Conservation (phyloP, 2,113 vertebrate species). For the Cyrtonyx montezumae region DNA sequence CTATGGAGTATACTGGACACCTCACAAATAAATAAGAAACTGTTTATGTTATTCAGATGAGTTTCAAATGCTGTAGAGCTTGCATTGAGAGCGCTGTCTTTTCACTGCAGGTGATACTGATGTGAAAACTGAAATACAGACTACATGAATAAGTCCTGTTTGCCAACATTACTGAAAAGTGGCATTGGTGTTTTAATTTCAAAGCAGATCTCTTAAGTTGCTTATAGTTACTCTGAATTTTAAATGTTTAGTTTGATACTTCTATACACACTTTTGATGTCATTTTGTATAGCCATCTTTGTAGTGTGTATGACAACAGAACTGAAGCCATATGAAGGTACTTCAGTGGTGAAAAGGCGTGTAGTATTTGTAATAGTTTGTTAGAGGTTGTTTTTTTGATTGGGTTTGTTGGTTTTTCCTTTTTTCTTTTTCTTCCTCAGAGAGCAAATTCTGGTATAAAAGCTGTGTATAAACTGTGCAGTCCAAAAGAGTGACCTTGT, state of each 20-base stretch:
- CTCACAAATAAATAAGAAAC: neutral
- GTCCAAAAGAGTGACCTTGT: neutral
- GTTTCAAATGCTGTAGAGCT: neutral
- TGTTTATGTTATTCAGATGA: neutral
- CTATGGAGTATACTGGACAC: neutral
- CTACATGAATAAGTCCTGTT: neutral
- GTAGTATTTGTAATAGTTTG: neutral
- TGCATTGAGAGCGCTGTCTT: neutral
- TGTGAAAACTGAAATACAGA: neutral
- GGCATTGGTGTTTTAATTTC: neutral
- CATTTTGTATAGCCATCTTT: neutral
- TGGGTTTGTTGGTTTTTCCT: no score
- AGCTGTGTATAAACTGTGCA: neutral
- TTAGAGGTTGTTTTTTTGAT: no score
- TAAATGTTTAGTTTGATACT: neutral
- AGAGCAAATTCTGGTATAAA: neutral
- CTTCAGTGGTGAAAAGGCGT: neutral
- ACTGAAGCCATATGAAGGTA: neutral
- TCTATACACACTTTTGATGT: neutral
- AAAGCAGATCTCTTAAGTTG: neutral
- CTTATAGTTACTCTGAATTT: neutral
- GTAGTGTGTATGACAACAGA: neutral
- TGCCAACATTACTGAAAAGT: no score
- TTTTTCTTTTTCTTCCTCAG: no score
- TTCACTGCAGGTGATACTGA: neutral